Conservation (phyloP, 2,888 invertebrate genomes). For the Tyria jacobaeae region DNA sequence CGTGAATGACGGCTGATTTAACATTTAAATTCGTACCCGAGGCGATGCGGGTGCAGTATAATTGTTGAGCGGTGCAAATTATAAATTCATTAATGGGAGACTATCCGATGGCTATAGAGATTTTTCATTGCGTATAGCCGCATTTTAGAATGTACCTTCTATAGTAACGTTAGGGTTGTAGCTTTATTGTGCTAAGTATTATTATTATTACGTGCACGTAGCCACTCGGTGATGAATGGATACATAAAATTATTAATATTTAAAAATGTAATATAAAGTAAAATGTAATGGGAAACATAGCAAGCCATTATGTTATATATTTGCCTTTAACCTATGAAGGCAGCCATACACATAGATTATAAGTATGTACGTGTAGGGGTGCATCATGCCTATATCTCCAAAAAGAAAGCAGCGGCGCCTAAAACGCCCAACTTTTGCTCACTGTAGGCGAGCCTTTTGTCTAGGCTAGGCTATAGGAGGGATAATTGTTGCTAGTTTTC, state of each 20-base stretch:
- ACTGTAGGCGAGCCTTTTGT: too few species aligned
- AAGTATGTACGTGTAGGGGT: too few species aligned
- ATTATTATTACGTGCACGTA: neutral
- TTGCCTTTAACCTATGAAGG: too few species aligned
- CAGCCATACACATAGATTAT: too few species aligned
- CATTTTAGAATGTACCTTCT: neutral
- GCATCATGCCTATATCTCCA: too few species aligned
- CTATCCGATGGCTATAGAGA: conserved; percentile 56
- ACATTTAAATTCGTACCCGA: conserved; percentile 69
- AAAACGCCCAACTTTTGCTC: too few species aligned
- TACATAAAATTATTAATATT: neutral
- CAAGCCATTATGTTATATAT: too few species aligned
- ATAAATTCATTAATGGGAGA: conserved; percentile 76
- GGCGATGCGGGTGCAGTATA: conserved; percentile 69
- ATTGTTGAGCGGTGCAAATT: conserved; percentile 74
- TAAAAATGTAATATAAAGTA: too few species aligned
- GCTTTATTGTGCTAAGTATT: neutral
- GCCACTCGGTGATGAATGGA: neutral
- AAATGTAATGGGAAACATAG: too few species aligned
- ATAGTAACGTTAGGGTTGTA: neutral
- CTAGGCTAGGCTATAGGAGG: too few species aligned
- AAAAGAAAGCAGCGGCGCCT: too few species aligned
- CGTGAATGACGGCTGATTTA: conserved; percentile 66
- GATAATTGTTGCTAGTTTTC: too few species aligned
- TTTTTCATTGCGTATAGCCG: conserved; percentile 49